A percentile compares a stretch with the other conserved stretches of the same genome.
Conservation (phyloP, 2,888 invertebrate genomes). For the Gerosis bhagava region DNA sequence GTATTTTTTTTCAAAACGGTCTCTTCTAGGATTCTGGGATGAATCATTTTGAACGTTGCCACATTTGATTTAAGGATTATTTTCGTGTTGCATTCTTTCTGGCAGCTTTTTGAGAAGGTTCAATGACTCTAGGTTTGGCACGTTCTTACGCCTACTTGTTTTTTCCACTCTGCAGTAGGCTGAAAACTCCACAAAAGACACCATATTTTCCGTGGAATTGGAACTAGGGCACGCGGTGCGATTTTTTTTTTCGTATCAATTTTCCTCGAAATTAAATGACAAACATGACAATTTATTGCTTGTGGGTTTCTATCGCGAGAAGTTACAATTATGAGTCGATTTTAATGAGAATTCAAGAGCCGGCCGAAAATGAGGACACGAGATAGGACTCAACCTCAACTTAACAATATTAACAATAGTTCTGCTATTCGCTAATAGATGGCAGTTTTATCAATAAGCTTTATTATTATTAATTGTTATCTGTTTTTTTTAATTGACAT, state of each 20-base stretch:
- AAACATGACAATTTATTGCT: conserved; percentile 38
- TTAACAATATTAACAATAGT: conserved; percentile 43
- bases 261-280: conserved; percentile 55
- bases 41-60: conserved; percentile 49
- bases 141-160: conserved; percentile 65
- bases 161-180: conserved; percentile 56
- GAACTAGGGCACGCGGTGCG: conserved; percentile 67
- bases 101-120: conserved; percentile 67
- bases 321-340: conserved; percentile 42
- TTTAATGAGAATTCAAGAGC: conserved; percentile 44
- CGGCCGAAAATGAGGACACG: conserved; percentile 64
- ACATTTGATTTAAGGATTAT: conserved; percentile 42
- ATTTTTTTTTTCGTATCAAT: conserved; percentile 51
- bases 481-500: too few species aligned
- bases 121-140: conserved; percentile 77
- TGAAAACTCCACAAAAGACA: conserved; percentile 62
- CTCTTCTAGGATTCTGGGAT: conserved; percentile 44
- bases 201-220: conserved; percentile 59
- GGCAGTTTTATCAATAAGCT: conserved; percentile 46
- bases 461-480: conserved; percentile 6
- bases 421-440: conserved; percentile 65
- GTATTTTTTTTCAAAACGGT: conserved; percentile 63
- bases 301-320: conserved; percentile 35
- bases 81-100: conserved; percentile 45
- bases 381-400: conserved; percentile 50